phyloP scores from a whole-genome alignment of 2,113 vertebrate genomes.

The Onychostruthus taczanowskii region DNA sequence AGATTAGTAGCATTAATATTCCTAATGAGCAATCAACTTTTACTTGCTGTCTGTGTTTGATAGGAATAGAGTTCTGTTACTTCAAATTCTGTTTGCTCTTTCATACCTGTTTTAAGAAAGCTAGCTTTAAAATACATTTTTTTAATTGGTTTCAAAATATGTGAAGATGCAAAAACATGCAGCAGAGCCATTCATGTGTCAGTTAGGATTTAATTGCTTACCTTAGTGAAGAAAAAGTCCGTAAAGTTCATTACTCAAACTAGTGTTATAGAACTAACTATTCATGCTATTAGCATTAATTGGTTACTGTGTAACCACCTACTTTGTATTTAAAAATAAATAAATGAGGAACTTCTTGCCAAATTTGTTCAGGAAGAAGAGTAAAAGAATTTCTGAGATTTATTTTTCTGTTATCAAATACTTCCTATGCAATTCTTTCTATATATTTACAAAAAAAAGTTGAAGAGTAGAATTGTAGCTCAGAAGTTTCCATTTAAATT shows the following conservation, averaged over 20 bases:
- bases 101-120: too few relatives aligned
- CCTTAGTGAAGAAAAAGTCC: neutral
- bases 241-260: neutral
- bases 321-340: neutral
- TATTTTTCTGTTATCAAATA: neutral
- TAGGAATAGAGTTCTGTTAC: neutral
- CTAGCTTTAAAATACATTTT: neutral
- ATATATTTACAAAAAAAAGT: neutral
- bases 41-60: neutral
- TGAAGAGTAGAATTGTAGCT: neutral
- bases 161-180: neutral
- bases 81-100: neutral
- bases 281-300: neutral
- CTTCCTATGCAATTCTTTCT: neutral
- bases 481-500: neutral
- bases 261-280: neutral
- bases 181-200: neutral
- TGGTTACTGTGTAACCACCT: neutral
- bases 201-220: neutral
- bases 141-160: neutral
- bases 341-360: neutral
- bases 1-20: neutral
- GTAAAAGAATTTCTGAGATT: neutral
- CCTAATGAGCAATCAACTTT: neutral
- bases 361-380: neutral